phyloP scores from a whole-genome alignment of 2,113 vertebrate species.

The Prionailurus bengalensis region DNA sequence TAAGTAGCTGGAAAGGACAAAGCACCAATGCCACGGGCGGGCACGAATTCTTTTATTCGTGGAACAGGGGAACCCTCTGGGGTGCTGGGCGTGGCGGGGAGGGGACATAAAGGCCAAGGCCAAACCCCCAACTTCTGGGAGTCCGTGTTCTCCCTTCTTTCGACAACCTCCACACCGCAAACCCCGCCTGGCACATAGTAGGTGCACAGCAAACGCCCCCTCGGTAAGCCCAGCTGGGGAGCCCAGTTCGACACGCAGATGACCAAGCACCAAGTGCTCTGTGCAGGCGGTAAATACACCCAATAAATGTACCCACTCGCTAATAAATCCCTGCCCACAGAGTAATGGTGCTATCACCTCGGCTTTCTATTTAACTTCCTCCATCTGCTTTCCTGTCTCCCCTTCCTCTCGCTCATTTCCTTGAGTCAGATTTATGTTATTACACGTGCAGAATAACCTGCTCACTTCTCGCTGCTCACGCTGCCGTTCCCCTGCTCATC shows the following conservation, averaged over 20 bases:
- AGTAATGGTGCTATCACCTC: accelerated
- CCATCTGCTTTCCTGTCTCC: not conserved
- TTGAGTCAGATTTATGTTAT: too few relatives aligned
- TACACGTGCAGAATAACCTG: accelerated
- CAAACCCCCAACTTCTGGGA: too few relatives aligned
- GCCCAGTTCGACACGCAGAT: accelerated
- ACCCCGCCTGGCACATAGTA: accelerated
- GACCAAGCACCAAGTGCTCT: accelerated
- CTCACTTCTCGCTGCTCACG: accelerated
- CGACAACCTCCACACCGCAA: not conserved
- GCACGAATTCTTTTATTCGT: not conserved
- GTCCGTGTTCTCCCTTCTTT: not conserved
- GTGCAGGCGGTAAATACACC: accelerated
- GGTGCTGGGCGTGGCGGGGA: accelerated
- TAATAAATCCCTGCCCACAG: accelerated
- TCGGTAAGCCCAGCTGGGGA: not conserved
- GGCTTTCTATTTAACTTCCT: not conserved
- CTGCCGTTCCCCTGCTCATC: accelerated
- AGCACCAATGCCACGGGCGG: accelerated
- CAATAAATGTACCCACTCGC: accelerated
- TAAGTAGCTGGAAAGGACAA: accelerated
- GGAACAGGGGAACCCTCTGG: not conserved
- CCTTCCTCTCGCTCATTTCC: not conserved
- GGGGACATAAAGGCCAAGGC: not conserved
- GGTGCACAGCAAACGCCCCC: not conserved